phyloP scores from a whole-genome alignment of 2,113 vertebrate genomes.

The Bambusicola thoracicus region DNA sequence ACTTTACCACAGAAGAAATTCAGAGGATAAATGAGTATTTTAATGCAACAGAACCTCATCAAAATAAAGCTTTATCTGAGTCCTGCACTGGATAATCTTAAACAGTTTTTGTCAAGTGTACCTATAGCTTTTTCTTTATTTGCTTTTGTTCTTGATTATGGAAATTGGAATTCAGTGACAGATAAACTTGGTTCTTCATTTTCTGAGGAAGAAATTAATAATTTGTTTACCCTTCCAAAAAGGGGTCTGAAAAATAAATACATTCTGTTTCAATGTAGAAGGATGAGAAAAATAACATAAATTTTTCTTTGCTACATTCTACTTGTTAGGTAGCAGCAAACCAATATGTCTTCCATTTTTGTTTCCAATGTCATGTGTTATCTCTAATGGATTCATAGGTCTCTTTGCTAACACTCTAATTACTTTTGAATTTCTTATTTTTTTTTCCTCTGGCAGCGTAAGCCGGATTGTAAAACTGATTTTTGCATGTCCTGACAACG shows the following conservation, averaged over 20 bases:
- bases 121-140: background rate
- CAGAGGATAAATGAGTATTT: background rate
- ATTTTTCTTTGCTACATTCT: background rate
- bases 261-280: background rate
- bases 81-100: background rate
- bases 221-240: background rate
- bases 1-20: background rate
- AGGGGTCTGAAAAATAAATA: background rate
- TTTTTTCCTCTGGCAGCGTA: background rate
- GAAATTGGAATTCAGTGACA: background rate
- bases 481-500: slow-evolving; percentile 15
- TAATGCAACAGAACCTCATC: background rate
- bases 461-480: slow-evolving; percentile 8
- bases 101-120: background rate
- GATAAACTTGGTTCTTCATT: background rate
- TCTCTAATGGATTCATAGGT: background rate
- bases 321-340: background rate
- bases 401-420: slow-evolving; percentile 41
- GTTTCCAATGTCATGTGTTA: background rate
- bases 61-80: background rate
- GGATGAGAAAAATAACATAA: background rate
- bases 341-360: background rate
- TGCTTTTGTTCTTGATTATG: background rate
- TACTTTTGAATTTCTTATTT: background rate
- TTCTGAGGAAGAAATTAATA: background rate